Evolutionary conservation across 1,140 invertebrate genomes (phyloP).

Genomic region (Campoletis sonorensis): DNA sequence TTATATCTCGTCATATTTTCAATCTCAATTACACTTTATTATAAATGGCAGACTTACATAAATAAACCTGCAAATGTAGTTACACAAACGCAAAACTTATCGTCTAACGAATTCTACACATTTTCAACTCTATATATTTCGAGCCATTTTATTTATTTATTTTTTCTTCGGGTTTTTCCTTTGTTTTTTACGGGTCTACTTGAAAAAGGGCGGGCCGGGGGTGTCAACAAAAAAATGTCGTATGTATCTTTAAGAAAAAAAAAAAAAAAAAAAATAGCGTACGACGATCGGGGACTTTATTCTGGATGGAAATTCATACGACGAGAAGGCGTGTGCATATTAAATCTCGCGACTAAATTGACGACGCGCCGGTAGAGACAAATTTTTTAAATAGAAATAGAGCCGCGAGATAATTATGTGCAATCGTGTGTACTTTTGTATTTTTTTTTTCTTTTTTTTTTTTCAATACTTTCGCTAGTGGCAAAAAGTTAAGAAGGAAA

Average conservation of each 20-base stretch:
- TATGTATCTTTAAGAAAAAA: background rate
- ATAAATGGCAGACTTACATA: constrained; percentile 74
- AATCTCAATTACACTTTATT: constrained; percentile 72
- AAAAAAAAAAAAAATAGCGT: background rate
- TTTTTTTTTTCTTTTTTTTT: no score
- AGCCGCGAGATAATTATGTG: no score
- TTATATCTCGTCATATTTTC: constrained; percentile 43
- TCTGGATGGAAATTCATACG: no score
- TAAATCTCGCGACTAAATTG: no score
- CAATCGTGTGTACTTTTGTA: no score
- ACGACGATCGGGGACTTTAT: background rate
- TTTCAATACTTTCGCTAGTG: no score
- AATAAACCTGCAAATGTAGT: constrained; percentile 68
- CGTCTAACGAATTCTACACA: constrained; percentile 63
- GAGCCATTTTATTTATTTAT: constrained; percentile 13
- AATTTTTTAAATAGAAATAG: no score
- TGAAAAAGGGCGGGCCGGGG: no score
- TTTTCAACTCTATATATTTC: constrained; percentile 49
- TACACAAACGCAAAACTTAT: constrained; percentile 75
- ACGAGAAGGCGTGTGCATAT: no score
- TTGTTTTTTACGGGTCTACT: background rate
- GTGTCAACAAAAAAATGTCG: background rate
- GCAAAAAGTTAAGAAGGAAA: no score
- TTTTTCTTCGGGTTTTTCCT: constrained; percentile 42
- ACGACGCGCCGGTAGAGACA: no score